Base-by-base conservation (phyloP, 2,113 vertebrate genomes). In the Riparia riparia region DNA sequence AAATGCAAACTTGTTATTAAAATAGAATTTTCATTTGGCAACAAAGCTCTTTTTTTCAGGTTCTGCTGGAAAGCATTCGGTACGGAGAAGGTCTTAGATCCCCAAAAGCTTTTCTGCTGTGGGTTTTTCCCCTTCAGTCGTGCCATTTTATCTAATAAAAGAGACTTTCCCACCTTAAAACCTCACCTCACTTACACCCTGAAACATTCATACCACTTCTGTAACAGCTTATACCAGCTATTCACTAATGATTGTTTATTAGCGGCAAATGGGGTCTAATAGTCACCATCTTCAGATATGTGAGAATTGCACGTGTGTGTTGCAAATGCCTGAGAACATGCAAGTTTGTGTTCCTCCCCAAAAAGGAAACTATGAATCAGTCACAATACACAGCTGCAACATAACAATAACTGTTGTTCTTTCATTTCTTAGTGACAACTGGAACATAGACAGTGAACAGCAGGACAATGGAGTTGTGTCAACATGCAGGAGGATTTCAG, bases 331-430 rank as follows among this genome's bases (percentile, higher is more conserved):
- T 57, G 64, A 78, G 58, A 89, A 94, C 64, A 26, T 24, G 42
- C 31, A 89, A 65, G 39, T 45, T 82, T 49, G n/a, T 26, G 37
- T 68, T 92, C 56, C 69, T 93, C 41, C 87, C 51, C 21, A 45
- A 77, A 95, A 88, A n/a, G 51, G 71, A 92, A 95, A 74, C 53
- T 81, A 54, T 77, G 80, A 86, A 90, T 92, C 79, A 91, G 74
- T 70, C 78, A 70, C 74, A 93, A 64, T 29, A 49, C 72, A 71
- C 82, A 95, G 92, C 95, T 92, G 90, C 76, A 71, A 66, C 37
- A 68, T 34, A 95, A 95, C 71, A 90, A 92, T 86, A 96, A 91
- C 72, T 91, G 90, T 65, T 96, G 78, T 96, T 71, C 78, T 96
- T 96, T 92, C 70, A 65, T 63, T 96, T 96, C 79, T 76, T 90